A percentile compares a stretch with the other conserved stretches of the same genome.
Conservation (phyloP, 53 echinoderm and acorn worm species). For the Arbacia lixula region DNA sequence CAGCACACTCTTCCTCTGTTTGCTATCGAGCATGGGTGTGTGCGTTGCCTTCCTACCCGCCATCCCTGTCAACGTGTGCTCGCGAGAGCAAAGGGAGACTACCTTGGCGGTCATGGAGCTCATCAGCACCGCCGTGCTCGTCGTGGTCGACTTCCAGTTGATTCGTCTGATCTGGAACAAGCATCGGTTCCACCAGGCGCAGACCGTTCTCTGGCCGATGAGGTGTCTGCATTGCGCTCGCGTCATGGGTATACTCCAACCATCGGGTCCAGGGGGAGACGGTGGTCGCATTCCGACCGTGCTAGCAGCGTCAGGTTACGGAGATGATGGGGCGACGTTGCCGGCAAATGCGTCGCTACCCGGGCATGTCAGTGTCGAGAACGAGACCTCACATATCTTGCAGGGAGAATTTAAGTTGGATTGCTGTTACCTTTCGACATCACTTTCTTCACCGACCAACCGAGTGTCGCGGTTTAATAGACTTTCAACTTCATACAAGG, state of each 20-base stretch:
- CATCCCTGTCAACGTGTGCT: not conserved
- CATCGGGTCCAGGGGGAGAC: too few species aligned
- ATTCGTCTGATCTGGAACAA: conserved; percentile 12
- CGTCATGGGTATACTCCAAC: not conserved
- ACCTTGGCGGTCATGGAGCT: not conserved
- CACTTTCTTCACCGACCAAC: too few species aligned
- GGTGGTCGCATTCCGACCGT: too few species aligned
- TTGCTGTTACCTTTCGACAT: too few species aligned
- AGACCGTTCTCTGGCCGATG: conserved; percentile 10
- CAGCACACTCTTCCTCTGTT: conserved; percentile 10
- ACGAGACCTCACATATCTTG: too few species aligned
- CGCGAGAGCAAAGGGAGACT: not conserved
- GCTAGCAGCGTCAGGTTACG: too few species aligned
- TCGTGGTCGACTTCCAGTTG: not conserved
- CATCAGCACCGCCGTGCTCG: not conserved
- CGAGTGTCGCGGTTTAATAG: too few species aligned
- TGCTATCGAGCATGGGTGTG: conserved; percentile 27
- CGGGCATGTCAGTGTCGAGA: too few species aligned
- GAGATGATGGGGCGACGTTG: too few species aligned
- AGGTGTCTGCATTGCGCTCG: conserved; percentile 20
- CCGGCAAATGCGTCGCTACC: too few species aligned
- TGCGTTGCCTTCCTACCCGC: conserved; percentile 22
- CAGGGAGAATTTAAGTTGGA: too few species aligned
- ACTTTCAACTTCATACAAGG: too few species aligned
- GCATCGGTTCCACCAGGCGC: conserved; percentile 11